Base-by-base conservation (phyloP, 2,888 invertebrate species). In the Acanthacorydalis orientalis region DNA sequence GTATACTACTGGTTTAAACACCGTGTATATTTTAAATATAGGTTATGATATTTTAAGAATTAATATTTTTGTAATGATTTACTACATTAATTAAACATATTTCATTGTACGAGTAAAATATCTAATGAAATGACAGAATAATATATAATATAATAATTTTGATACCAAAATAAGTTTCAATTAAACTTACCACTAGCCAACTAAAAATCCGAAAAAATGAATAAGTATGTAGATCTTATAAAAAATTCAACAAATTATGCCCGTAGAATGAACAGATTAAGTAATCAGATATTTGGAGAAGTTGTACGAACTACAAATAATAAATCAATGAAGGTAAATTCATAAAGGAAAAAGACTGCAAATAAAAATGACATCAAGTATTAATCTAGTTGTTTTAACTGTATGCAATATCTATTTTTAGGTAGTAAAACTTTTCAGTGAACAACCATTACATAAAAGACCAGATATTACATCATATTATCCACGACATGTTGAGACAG, bases 201-300 rank as follows among this genome's bases (percentile, higher is more conserved):
- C 23, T 4, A 6, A 23, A 23, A 6, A 23, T 4, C 6, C 23
- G 3, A 6, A 23, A 23, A 23, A 60, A 88, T 87, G 63, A 68
- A 76, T 1, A 80, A 76, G 63, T 90, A 90, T 59, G 66, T 73
- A 1, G 71, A 82, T 51, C 66, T 90, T 40, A 71, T 78, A 9
- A 80, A 80, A 55, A 68, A 75, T 33, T 69, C 78, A 0, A 85
- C 89, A 0, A 80, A 77, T 57, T 95, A 93, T 63, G 86, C 89
- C 0, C 74, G 72, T 2, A 75, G 87, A 42, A 93, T 95, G 90
- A 80, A 82, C 54, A 75, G 81, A 41, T 69, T 95, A 12, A 87
- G 90, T 31, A 85, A 87, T 57, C 73, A 83, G 54, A 92, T 93
- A 56, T 93, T 93, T 62, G 86, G 86, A 0, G 91, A 93, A 67